phyloP scores from a whole-genome alignment of 2,797 vertebrate genomes.

The Helicolenus hilgendorfi region DNA sequence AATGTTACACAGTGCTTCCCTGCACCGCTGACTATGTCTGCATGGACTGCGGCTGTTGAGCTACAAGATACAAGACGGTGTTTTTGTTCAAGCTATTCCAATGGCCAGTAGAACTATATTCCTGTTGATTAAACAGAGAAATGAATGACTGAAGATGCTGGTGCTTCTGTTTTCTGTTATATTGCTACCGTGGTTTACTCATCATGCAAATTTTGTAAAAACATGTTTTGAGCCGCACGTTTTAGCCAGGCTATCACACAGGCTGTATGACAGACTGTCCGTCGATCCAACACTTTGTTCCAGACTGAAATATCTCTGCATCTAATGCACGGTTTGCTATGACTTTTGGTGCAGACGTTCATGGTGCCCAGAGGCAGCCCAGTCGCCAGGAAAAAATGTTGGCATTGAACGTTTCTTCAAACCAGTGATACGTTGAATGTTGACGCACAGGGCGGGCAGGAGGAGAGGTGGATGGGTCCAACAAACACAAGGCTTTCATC shows the following conservation, averaged over 20 bases:
- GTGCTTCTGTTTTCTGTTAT: neutral
- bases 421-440: too few species aligned
- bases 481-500: too few species aligned
- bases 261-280: neutral
- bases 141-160: neutral
- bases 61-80: neutral
- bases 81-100: neutral
- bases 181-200: neutral
- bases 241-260: neutral
- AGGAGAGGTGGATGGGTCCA: too few species aligned
- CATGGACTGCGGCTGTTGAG: neutral
- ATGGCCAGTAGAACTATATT: neutral
- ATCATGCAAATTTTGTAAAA: neutral
- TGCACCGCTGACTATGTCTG: neutral
- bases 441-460: too few species aligned
- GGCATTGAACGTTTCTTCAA: too few species aligned
- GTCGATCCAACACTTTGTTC: neutral
- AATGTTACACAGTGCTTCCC: constrained; percentile 5
- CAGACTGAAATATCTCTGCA: neutral
- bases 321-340: neutral
- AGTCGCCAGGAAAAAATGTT: too few species aligned
- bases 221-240: neutral
- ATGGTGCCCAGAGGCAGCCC: neutral
- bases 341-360: neutral
- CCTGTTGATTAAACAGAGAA: neutral